Percentiles rank a stretch among this genome's conserved stretches.
phyloP scores from a whole-genome alignment of 1,140 invertebrate genomes.

The Drosophila mayri region DNA sequence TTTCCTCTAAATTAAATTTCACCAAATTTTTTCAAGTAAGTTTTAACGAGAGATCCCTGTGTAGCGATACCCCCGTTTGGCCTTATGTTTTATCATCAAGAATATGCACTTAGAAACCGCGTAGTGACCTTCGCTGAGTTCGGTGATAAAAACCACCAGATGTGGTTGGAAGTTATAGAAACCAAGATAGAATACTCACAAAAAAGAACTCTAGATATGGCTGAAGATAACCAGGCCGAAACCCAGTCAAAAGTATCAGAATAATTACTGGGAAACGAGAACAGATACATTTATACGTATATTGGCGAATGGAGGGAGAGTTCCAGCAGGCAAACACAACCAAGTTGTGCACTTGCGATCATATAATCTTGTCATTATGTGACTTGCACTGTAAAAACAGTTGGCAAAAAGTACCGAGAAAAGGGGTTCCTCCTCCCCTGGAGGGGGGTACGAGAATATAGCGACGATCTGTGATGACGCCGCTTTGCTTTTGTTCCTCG shows the following conservation, averaged over 20 bases:
- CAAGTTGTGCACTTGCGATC: slow-evolving; percentile 34
- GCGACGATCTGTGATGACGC: slow-evolving; percentile 31
- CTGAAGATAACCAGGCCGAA: not conserved
- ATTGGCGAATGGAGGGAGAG: slow-evolving; percentile 1
- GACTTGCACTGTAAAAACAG: slow-evolving; percentile 44
- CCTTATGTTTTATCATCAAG: slow-evolving; percentile 19
- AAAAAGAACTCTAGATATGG: not conserved
- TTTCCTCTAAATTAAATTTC: not conserved
- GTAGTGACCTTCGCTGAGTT: slow-evolving; percentile 20
- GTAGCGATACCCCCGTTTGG: not conserved
- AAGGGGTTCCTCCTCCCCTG: not conserved
- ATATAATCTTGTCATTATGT: slow-evolving; percentile 53
- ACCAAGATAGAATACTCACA: not conserved
- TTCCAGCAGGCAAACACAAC: slow-evolving; percentile 8
- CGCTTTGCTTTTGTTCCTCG: slow-evolving; percentile 42
- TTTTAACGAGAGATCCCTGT: not conserved
- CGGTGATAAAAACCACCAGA: slow-evolving; percentile 6
- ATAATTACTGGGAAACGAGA: not conserved
- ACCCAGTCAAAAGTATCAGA: not conserved
- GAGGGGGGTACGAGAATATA: not conserved
- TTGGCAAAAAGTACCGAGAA: not conserved
- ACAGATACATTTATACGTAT: not conserved
- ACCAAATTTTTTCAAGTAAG: not conserved
- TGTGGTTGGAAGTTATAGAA: slow-evolving; percentile 9
- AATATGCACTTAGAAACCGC: slow-evolving; percentile 22